phyloP scores from a whole-genome alignment of 2,113 vertebrate species.

The Pan paniscus region DNA sequence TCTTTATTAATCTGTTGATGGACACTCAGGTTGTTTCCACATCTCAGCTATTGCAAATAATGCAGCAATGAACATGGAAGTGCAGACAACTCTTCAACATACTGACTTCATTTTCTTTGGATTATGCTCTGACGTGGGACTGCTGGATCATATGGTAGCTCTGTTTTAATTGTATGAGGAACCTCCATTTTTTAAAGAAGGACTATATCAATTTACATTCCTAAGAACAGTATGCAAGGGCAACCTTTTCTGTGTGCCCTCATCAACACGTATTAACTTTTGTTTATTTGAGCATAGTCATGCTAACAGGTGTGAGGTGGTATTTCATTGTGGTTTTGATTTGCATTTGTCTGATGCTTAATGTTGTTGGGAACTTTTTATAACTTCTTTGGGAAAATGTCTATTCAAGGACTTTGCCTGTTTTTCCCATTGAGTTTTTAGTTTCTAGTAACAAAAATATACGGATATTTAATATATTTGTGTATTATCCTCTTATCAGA shows the following conservation, averaged over 20 bases:
- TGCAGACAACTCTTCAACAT: background rate
- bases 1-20: background rate
- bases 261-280: background rate
- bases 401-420: background rate
- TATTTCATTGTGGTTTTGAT: background rate
- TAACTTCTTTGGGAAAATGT: background rate
- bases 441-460: background rate
- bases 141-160: background rate
- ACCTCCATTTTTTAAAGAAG: background rate
- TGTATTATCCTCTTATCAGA: background rate
- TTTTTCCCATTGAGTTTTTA: background rate
- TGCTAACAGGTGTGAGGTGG: background rate
- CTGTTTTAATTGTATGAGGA: background rate
- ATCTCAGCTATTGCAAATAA: background rate
- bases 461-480: background rate
- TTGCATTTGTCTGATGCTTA: background rate
- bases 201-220: background rate
- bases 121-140: background rate
- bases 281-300: background rate
- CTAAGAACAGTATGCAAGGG: background rate
- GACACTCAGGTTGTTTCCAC: background rate
- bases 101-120: background rate
- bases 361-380: background rate
- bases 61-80: background rate
- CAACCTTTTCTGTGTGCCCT: background rate